Conservation (phyloP, 2,113 vertebrate genomes). For the Elanoides forficatus region DNA sequence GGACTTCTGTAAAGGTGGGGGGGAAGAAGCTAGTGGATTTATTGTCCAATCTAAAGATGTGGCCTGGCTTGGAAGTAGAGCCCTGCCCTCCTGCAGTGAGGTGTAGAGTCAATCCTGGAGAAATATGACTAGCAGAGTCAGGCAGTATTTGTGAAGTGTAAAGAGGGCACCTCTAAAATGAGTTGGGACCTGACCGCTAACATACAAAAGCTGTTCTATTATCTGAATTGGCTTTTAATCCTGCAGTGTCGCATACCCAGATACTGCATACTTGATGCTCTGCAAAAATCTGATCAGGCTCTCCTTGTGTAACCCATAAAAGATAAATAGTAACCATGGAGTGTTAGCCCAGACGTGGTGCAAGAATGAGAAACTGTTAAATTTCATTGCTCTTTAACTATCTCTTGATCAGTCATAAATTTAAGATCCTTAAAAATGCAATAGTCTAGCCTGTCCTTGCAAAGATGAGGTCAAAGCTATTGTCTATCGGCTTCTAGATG, state of each 20-base stretch:
- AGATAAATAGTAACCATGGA: not conserved
- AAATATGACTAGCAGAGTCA: not conserved
- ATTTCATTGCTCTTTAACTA: not conserved
- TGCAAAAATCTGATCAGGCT: not conserved
- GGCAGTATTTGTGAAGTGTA: not conserved
- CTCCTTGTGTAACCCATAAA: not conserved
- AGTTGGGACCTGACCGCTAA: not conserved
- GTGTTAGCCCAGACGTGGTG: not conserved
- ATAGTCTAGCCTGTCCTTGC: not conserved
- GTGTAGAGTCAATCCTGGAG: not conserved
- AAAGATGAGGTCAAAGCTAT: not conserved
- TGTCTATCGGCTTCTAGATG: not conserved
- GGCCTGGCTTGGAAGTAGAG: not conserved
- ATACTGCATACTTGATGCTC: not conserved
- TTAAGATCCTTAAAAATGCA: not conserved
- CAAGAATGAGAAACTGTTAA: not conserved
- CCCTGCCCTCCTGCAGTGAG: not conserved
- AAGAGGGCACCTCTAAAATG: not conserved
- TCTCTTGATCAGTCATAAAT: not conserved
- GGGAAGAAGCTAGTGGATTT: not conserved
- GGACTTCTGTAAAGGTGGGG: not conserved
- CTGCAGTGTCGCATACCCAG: not conserved
- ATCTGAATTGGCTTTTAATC: not conserved
- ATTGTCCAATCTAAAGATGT: not conserved
- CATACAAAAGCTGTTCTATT: not conserved